Evolutionary conservation across 2,113 vertebrate species (phyloP).

Genomic region (Hemibates koningsi): DNA sequence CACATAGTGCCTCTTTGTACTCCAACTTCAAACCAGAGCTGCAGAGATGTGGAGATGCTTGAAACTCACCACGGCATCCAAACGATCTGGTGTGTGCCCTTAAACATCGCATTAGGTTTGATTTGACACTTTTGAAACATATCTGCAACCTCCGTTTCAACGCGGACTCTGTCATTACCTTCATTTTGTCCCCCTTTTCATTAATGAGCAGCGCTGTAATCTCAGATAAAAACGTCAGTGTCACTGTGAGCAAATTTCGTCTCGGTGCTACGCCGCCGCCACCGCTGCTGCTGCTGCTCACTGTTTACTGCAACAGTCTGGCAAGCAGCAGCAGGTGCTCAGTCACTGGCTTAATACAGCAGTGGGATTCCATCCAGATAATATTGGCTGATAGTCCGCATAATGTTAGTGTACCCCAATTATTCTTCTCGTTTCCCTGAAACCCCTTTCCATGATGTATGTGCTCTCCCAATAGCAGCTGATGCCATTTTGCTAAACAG

Average conservation of each 20-base stretch:
- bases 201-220: not conserved
- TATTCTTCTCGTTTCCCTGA: conserved; percentile 32
- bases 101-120: not conserved
- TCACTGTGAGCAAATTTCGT: conserved; percentile 14
- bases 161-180: not conserved
- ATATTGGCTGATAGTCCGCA: conserved; percentile 42
- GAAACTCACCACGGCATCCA: not conserved
- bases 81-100: not conserved
- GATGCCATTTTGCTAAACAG: conserved; percentile 36
- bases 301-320: conserved; percentile 68
- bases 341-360: conserved; percentile 58
- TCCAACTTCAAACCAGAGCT: conserved; percentile 42
- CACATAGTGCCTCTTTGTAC: conserved; percentile 64
- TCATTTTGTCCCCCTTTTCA: not conserved
- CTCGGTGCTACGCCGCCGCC: not conserved
- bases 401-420: conserved; percentile 18
- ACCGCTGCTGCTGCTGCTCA: conserved; percentile 26
- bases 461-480: not conserved
- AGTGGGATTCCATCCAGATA: conserved; percentile 54
- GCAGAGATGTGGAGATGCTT: not conserved
- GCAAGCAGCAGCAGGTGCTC: conserved; percentile 71
- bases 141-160: not conserved
- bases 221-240: conserved; percentile 51
- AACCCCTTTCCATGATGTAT: conserved; percentile 33
- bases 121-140: not conserved